Evolutionary conservation across 1,140 invertebrate genomes (phyloP), one percentile per base, ranked within the genome.

Genomic region (Ceratosolen solmsi): DNA sequence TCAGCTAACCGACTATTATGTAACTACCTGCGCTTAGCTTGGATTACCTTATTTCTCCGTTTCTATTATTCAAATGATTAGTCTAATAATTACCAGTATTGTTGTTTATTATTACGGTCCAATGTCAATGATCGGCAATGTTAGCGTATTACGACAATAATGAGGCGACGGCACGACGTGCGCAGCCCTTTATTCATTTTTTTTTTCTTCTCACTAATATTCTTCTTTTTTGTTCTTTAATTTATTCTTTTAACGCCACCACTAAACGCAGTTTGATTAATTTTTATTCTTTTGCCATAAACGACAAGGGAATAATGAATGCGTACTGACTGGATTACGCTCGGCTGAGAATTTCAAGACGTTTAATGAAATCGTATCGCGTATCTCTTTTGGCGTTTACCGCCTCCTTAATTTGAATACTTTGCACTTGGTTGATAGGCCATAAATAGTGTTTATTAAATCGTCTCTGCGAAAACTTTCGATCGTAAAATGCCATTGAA

Each of bases 361-460:
- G 17, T 33, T 63, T 33, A 63, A 33, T 33, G 27, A 33, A 63
- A 63, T 63, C 60, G 30, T 63, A n/a, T n/a, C n/a, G 27, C 9
- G 41, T 46, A 33, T 33, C 9, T 30, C 15, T 33, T 63, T 63
- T 63, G 60, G 60, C 60, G 60, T 33, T 63, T 33, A 33, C 1
- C 30, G 30, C 13, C 9, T 17, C 30, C 30, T 33, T 63, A 15
- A 63, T 63, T 63, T 36, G 13, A 63, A 63, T 63, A 15, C 30
- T 20, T 33, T 63, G 9, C 27, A 0, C 56, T 27, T 13, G 56
- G 60, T 63, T 33, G 11, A n/a, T 5, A 33, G 60, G 27, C 33
- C 60, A 20, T 33, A 63, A 63, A 63, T 33, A 63, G 27, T 27
- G 60, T 63, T 63, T 63, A 63, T 63, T 63, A 63, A 7, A 36